Conservation (phyloP, 35 echinoderm and acorn worm genomes). For the Nesometra sesokonis region DNA sequence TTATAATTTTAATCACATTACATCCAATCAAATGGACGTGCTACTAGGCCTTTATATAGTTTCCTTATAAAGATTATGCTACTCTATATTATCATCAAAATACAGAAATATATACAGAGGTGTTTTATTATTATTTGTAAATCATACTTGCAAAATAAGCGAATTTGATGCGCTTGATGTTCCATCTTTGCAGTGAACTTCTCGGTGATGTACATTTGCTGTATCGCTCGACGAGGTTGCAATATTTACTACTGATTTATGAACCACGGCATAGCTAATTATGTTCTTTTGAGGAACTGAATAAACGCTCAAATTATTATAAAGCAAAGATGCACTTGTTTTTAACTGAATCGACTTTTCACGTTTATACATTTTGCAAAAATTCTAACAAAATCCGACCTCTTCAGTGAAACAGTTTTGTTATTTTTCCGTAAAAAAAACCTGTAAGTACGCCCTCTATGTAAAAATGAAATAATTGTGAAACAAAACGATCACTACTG, state of each 20-base stretch:
- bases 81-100: background rate
- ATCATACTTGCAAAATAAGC: constrained; percentile 2
- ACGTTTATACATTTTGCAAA: background rate
- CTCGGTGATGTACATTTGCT: background rate
- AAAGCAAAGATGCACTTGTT: background rate
- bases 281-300: constrained; percentile 8
- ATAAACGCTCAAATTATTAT: constrained; percentile 1
- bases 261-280: constrained; percentile 6
- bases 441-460: background rate
- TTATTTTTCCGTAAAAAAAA: background rate
- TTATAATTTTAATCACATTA: background rate
- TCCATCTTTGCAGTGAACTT: constrained; percentile 7
- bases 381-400: background rate
- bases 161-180: background rate
- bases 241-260: constrained; percentile 12
- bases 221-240: background rate
- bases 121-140: background rate
- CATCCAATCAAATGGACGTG: no score
- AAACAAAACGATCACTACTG: background rate
- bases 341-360: constrained; percentile 7
- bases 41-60: no score
- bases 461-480: background rate
- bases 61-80: no score
- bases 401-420: background rate
- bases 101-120: background rate